These are phyloP conservation scores for Drosophila eohydei DNA, from an alignment of 2,888 invertebrate genomes.

Conservation along the genomic window DNA sequence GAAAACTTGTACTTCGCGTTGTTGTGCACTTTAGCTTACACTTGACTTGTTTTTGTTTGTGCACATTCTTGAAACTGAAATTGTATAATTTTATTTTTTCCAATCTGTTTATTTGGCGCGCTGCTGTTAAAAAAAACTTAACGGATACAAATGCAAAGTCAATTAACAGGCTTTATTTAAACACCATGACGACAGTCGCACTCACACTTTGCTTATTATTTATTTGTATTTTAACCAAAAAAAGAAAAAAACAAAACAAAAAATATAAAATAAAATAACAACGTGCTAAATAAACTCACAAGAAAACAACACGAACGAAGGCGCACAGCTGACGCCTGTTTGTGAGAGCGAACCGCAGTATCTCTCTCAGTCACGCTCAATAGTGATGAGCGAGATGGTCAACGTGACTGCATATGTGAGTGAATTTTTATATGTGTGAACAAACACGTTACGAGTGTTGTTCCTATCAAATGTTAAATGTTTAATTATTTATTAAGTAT, in stretches of 20 bases:
- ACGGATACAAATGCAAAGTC: conserved; percentile 51
- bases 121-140: conserved; percentile 49
- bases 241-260: conserved; percentile 11
- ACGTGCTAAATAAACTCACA: conserved; percentile 60
- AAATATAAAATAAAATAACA: conserved; percentile 13
- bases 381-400: conserved; percentile 24
- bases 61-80: conserved; percentile 45
- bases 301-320: conserved; percentile 31
- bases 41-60: conserved; percentile 53
- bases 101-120: conserved; percentile 48
- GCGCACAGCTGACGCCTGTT: conserved; percentile 65
- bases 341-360: conserved; percentile 22
- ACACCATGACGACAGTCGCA: conserved; percentile 42
- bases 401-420: conserved; percentile 1
- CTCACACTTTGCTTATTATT: conserved; percentile 45
- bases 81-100: conserved; percentile 21
- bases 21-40: conserved; percentile 45
- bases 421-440: no score
- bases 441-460: neutral
- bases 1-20: conserved; percentile 30
- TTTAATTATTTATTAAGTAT: neutral
- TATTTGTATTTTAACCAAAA: conserved; percentile 45
- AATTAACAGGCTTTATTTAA: conserved; percentile 67
- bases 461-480: neutral
- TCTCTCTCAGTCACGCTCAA: conserved; percentile 30